phyloP scores from a whole-genome alignment of 1,140 invertebrate species.

The Orius insidiosus region DNA sequence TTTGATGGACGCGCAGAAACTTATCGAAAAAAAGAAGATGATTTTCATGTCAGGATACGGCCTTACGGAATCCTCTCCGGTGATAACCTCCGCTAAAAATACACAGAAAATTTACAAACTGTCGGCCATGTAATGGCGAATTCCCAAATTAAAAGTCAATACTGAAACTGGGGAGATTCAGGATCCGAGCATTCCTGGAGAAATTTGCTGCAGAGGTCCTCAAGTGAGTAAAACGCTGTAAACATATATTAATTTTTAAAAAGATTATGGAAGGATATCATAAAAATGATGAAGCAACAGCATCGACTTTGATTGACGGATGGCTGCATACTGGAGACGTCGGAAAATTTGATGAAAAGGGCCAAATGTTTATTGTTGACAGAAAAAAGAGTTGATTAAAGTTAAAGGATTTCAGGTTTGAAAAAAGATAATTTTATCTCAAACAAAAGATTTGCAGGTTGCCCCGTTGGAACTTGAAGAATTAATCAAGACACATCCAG shows the following conservation, averaged over 20 bases:
- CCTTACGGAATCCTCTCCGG: constrained; percentile 17
- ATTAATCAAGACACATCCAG: constrained; percentile 43
- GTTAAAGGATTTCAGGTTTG: constrained; percentile 25
- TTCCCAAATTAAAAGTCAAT: constrained; percentile 22
- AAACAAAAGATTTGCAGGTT: constrained; percentile 26
- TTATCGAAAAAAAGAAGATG: constrained; percentile 21
- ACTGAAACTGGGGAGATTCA: constrained; percentile 23
- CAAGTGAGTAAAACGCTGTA: constrained; percentile 13
- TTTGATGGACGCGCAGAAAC: constrained; percentile 13
- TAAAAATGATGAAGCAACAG: constrained; percentile 42
- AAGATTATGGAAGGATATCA: constrained; percentile 45
- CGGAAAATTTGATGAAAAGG: constrained; percentile 50
- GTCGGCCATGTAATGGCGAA: constrained; percentile 21
- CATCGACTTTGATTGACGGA: constrained; percentile 42
- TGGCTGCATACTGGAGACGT: constrained; percentile 65
- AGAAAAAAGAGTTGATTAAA: constrained; percentile 66
- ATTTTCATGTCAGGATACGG: constrained; percentile 22
- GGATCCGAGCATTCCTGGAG: constrained; percentile 28
- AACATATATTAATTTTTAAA: no score
- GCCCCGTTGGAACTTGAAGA: constrained; percentile 52
- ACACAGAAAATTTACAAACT: constrained; percentile 5
- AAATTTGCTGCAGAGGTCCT: constrained; percentile 27
- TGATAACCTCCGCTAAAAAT: constrained; percentile 7
- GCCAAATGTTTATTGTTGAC: constrained; percentile 53
- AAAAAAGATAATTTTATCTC: no score